Evolutionary conservation across 23 tunicate genomes (phyloP).

Genomic region (Styela plicata): DNA sequence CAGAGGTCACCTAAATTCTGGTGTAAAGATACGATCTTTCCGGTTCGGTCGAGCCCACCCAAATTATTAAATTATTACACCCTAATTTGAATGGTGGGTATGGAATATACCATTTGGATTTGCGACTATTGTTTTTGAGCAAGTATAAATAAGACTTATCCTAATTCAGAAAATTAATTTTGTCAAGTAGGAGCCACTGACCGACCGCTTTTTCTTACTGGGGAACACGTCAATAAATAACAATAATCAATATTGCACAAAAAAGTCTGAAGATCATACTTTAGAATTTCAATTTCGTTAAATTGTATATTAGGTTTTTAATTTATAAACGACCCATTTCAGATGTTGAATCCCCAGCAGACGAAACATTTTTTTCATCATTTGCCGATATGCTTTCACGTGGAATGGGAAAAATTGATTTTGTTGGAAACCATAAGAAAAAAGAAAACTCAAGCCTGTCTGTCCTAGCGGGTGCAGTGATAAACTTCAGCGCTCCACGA

Average conservation of each 20-base stretch:
- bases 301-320: not conserved
- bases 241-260: not conserved
- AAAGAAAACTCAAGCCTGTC: not conserved
- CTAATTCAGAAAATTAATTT: no score
- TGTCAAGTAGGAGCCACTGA: no score
- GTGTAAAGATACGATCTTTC: no score
- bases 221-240: not conserved
- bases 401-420: not conserved
- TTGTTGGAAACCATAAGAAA: not conserved
- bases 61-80: no score
- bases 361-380: conserved; percentile 13
- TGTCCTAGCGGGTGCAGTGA: not conserved
- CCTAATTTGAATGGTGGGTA: no score
- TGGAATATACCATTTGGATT: no score
- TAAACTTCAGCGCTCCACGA: not conserved
- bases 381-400: conserved; percentile 27
- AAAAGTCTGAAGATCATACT: no score
- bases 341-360: conserved; percentile 6
- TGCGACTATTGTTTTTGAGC: no score
- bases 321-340: not conserved
- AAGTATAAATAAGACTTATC: no score
- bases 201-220: not conserved
- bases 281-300: no score
- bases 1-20: no score
- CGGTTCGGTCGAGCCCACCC: no score